Conservation (phyloP, 2,113 vertebrate genomes). For the Orthonyx spaldingii region DNA sequence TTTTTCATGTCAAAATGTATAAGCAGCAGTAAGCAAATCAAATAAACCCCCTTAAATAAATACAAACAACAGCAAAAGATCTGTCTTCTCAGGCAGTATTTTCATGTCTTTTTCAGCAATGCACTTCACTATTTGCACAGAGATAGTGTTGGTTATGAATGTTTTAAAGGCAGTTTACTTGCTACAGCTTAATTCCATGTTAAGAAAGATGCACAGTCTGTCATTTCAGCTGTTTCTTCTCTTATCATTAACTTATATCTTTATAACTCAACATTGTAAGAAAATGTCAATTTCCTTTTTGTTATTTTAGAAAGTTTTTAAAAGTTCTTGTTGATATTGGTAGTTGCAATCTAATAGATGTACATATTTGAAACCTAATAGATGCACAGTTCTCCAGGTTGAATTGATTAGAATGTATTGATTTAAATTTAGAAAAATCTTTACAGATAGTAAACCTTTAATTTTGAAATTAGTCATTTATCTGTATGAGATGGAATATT, state of each 20-base stretch:
- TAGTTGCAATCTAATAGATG: background rate
- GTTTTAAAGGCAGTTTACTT: background rate
- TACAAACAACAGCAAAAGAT: background rate
- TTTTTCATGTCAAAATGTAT: background rate
- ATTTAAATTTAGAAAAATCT: background rate
- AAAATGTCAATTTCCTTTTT: background rate
- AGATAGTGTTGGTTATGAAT: background rate
- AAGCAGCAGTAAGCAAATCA: background rate
- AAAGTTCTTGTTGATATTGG: background rate
- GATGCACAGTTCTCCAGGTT: background rate
- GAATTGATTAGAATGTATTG: background rate
- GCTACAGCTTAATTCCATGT: background rate
- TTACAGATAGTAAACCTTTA: background rate
- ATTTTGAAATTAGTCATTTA: background rate
- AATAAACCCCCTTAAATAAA: background rate
- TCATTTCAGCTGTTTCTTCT: background rate
- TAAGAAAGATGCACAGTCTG: background rate
- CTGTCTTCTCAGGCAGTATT: background rate
- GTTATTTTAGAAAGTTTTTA: background rate
- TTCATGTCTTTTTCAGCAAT: background rate
- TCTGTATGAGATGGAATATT: background rate
- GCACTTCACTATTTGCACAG: background rate
- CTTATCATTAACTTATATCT: background rate
- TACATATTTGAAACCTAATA: background rate
- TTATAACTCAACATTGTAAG: background rate